Evolutionary conservation across 2,797 vertebrate genomes (phyloP).

Genomic region (Ataeniobius toweri): DNA sequence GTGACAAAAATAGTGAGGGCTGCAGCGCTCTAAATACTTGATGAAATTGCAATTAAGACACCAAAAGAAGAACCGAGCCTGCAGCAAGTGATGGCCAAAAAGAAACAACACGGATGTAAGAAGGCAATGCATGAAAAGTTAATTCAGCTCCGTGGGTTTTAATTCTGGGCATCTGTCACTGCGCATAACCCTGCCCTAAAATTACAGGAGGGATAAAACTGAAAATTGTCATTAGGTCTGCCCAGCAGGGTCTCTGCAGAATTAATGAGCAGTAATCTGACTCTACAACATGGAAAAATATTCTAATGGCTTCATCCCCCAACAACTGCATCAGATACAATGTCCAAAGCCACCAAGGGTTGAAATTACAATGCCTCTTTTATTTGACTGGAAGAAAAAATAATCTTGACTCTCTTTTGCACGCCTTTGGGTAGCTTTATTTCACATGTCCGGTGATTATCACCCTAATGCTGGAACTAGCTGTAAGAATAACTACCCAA

Average conservation of each 20-base stretch:
- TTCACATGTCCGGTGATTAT: conserved; percentile 66
- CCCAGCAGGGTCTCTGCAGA: conserved; percentile 43
- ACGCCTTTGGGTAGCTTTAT: conserved; percentile 43
- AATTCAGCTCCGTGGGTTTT: conserved; percentile 64
- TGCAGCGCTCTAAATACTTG: conserved; percentile 70
- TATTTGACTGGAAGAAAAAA: conserved; percentile 36
- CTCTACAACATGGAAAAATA: conserved; percentile 18
- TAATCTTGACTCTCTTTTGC: conserved; percentile 39
- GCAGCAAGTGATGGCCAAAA: conserved; percentile 46
- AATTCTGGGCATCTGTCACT: conserved; percentile 61
- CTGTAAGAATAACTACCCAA: conserved; percentile 66
- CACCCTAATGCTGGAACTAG: conserved; percentile 65
- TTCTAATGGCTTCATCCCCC: conserved; percentile 25
- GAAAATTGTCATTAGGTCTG: conserved; percentile 61
- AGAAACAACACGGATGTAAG: conserved; percentile 63
- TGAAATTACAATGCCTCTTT: conserved; percentile 20
- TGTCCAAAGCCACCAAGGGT: conserved; percentile 12
- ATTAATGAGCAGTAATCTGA: conserved; percentile 69
- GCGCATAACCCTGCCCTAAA: conserved; percentile 38
- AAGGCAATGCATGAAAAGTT: conserved; percentile 70
- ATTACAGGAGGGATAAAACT: conserved; percentile 54
- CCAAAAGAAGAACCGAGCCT: conserved; percentile 52
- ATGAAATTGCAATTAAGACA: conserved; percentile 79
- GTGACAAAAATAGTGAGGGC: conserved; percentile 61
- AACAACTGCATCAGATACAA: conserved; percentile 42